Conservation (phyloP, 2,113 vertebrate genomes). For the Sapayoa aenigma region DNA sequence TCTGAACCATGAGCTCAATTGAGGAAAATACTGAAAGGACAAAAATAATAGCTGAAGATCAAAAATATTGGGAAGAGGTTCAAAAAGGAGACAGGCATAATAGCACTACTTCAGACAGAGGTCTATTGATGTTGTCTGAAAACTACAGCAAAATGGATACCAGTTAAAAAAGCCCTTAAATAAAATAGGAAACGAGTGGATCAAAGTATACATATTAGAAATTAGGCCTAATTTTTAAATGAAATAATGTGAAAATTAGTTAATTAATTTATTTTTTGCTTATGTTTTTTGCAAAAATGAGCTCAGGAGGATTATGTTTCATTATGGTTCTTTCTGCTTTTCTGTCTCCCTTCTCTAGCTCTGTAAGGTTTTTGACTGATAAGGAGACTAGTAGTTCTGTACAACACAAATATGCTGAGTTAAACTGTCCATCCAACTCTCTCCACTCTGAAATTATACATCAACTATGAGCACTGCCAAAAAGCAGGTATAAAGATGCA, state of each 20-base stretch:
- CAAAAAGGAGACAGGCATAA: background rate
- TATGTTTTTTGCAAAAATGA: background rate
- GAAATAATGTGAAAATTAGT: background rate
- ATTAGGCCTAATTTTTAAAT: background rate
- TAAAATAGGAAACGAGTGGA: background rate
- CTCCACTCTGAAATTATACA: background rate
- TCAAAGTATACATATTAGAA: background rate
- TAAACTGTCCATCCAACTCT: background rate
- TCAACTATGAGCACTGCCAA: background rate
- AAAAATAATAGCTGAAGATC: background rate
- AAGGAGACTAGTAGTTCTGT: background rate
- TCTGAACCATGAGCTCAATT: background rate
- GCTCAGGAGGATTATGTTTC: background rate
- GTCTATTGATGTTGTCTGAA: background rate
- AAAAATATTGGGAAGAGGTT: background rate
- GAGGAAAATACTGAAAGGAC: background rate
- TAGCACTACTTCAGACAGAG: background rate
- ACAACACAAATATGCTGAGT: background rate
- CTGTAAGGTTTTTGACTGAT: background rate
- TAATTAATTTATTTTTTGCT: background rate
- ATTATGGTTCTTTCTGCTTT: background rate
- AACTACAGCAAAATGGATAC: background rate
- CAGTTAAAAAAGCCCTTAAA: background rate
- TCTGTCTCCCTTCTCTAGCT: background rate
- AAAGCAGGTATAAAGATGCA: background rate